phyloP scores from a whole-genome alignment of 1,140 invertebrate species.

The Diabrotica virgifera region DNA sequence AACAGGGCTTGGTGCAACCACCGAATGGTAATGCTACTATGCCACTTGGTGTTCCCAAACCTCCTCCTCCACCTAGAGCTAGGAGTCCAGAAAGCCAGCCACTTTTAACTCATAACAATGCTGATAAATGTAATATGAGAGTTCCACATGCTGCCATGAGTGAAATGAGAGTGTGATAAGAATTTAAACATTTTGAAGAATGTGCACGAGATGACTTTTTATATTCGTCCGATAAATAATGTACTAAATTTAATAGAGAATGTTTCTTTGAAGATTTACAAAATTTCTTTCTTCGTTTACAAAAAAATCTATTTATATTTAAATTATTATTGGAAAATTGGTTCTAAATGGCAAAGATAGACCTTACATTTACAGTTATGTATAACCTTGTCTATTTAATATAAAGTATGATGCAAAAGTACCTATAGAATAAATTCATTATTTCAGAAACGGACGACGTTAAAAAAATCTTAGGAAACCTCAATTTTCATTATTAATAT shows the following conservation, averaged over 20 bases:
- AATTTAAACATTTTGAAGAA: background rate
- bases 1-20: slow-evolving; percentile 53
- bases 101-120: slow-evolving; percentile 47
- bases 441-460: no score
- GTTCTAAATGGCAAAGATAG: no score
- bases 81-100: slow-evolving; percentile 59
- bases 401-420: no score
- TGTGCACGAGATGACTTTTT: slow-evolving; percentile 16
- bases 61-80: slow-evolving; percentile 56
- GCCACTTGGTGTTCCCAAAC: slow-evolving; percentile 55
- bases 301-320: no score
- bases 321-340: no score
- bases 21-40: slow-evolving; percentile 56
- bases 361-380: no score
- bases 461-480: no score
- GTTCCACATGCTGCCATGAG: slow-evolving; percentile 73
- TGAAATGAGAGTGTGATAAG: slow-evolving; percentile 81
- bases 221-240: slow-evolving; percentile 26
- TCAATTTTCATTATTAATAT: no score
- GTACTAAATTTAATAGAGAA: background rate
- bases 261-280: no score
- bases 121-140: slow-evolving; percentile 49
- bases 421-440: no score
- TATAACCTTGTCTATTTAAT: no score
- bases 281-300: no score